phyloP scores from a whole-genome alignment of 2,113 vertebrate genomes.

The Lamprotornis superbus region DNA sequence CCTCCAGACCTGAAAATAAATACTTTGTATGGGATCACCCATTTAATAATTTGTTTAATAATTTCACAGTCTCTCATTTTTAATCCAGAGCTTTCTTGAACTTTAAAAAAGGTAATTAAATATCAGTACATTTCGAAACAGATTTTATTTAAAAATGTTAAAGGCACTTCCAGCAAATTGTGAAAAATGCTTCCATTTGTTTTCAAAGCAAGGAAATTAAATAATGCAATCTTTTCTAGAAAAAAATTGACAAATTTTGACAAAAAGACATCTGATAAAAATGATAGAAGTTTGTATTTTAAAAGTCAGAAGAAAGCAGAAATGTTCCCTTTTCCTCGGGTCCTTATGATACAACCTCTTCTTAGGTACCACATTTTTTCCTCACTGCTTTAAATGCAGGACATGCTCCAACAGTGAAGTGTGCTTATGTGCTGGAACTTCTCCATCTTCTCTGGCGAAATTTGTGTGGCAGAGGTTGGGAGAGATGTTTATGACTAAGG shows the following conservation, averaged over 20 bases:
- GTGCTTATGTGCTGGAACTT: background rate
- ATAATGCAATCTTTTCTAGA: background rate
- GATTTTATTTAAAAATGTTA: background rate
- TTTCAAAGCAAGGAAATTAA: background rate
- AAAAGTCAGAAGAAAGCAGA: background rate
- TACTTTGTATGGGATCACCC: background rate
- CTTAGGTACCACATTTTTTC: accelerated
- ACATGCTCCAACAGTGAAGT: background rate
- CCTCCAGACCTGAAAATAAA: background rate
- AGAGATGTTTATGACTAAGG: background rate
- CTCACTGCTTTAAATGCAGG: background rate
- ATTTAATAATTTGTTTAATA: background rate
- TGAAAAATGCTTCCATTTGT: background rate
- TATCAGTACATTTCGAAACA: background rate
- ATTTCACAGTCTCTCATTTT: background rate
- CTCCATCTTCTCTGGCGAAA: background rate
- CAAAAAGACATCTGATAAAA: background rate
- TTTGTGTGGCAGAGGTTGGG: background rate
- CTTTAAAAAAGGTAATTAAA: background rate
- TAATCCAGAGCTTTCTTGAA: background rate
- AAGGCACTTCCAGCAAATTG: background rate
- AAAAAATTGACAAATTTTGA: background rate
- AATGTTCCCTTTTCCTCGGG: background rate
- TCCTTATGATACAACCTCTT: background rate
- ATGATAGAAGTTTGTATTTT: background rate